A percentile compares a stretch with the other conserved stretches of the same genome.
These are phyloP conservation scores for Deroptyus accipitrinus DNA, from an alignment of 2,113 vertebrate genomes.

Conservation along the genomic window DNA sequence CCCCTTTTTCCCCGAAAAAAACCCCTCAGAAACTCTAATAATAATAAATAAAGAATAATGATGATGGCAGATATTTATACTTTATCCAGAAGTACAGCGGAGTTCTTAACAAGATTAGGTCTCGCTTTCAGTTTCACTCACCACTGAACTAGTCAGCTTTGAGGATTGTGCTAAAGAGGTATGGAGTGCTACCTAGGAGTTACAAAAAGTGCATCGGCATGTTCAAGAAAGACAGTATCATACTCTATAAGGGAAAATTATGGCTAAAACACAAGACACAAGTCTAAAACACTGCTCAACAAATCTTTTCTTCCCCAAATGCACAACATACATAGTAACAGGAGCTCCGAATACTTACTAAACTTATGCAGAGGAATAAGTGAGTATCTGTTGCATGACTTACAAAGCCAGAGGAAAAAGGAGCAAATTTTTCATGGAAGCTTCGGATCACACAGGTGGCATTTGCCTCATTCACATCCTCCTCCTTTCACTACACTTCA, in stretches of 20 bases:
- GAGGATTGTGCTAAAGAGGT: neutral
- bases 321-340: neutral
- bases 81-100: neutral
- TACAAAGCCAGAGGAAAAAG: constrained; percentile 29
- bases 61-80: neutral
- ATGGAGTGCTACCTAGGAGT: neutral
- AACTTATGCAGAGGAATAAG: constrained; percentile 26
- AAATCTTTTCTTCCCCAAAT: neutral
- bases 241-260: neutral
- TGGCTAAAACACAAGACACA: neutral
- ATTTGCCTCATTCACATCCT: constrained; percentile 16
- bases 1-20: neutral
- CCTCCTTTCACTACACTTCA: constrained; percentile 32
- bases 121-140: constrained; percentile 53
- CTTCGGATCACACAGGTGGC: neutral
- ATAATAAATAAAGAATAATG: neutral
- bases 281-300: neutral
- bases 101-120: neutral
- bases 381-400: neutral
- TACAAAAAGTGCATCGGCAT: neutral
- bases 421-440: constrained; percentile 15
- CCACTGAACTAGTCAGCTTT: constrained; percentile 5
- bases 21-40: neutral
- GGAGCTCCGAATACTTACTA: constrained; percentile 55
- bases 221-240: neutral